Base-by-base conservation (phyloP, 2,888 invertebrate species). In the Patella caerulea region DNA sequence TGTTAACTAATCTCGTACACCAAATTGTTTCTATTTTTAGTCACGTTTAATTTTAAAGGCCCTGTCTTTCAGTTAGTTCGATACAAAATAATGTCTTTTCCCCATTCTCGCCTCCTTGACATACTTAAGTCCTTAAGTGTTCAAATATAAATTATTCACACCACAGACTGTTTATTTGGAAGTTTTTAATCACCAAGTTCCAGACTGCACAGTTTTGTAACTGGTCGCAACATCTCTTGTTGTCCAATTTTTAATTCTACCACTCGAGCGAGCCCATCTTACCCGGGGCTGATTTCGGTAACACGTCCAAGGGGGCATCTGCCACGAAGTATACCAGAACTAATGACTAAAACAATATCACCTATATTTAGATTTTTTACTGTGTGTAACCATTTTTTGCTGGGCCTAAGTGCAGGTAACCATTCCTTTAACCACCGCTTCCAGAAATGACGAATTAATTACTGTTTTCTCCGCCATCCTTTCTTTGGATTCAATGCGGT, bases 321-420 rank as follows among this genome's bases (percentile, higher is more conserved):
- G 3, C 72, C 45, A n/a, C 72, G 29, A n/a, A 52, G 72, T 12
- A 52, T 34, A 9, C 45, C 72, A 24, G 24, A 19, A 72, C 17
- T 29, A 52, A 72, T 29, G 12, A 72, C 72, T 34, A 19, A 14
- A n/a, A 72, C 72, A 7, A 72, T 52, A 72, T 72, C 72, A n/a
- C 45, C 17, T 2, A 24, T 52, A 45, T 29, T 34, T 11, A 72
- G 52, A 52, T 72, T 52, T 29, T 34, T 11, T 0, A n/a, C 15
- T 9, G 34, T 12, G 17, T n/a, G 24, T n/a, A 45, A 45, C 72
- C 72, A 72, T 52, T 7, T 72, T 24, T 34, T 72, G 1, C 24
- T 72, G 12, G 29, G n/a, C 11, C 52, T 29, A 34, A n/a, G 72
- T 11, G n/a, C 17, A 15, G 72, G 72, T 15, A 72, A 52, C 72